Evolutionary conservation across 2,113 vertebrate genomes (phyloP).

Genomic region (Lophotis ruficrista): DNA sequence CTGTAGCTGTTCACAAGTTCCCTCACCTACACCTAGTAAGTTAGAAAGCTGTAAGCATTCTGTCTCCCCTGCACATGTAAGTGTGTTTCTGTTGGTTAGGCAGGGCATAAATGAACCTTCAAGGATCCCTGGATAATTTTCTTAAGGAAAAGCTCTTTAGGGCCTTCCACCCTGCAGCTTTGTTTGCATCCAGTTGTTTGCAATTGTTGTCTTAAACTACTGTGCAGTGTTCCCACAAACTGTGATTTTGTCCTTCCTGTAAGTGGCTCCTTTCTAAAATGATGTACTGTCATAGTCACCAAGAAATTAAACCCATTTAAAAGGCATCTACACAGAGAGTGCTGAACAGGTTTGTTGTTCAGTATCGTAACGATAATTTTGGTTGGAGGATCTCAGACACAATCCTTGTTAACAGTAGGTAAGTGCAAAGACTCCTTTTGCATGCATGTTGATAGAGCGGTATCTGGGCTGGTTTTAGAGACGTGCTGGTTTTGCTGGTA

Average conservation of each 20-base stretch:
- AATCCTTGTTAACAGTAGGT: background rate
- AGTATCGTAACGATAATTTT: background rate
- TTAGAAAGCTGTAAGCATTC: constrained; percentile 5
- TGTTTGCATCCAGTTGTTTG: background rate
- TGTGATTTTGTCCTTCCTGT: background rate
- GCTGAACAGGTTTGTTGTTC: constrained; percentile 4
- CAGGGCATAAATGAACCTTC: background rate
- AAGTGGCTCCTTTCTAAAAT: constrained; percentile 1
- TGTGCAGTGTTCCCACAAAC: background rate
- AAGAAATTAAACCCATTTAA: background rate
- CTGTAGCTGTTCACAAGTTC: constrained; percentile 73
- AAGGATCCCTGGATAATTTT: background rate
- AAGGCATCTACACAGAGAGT: background rate
- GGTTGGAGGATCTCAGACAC: background rate
- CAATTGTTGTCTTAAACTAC: background rate
- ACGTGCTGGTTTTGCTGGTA: background rate
- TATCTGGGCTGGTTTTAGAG: background rate
- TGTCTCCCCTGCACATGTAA: background rate
- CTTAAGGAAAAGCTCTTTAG: background rate
- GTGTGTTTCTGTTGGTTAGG: background rate
- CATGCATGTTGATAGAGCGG: background rate
- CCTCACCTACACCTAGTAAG: constrained; percentile 81
- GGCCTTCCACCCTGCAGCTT: background rate
- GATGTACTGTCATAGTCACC: background rate
- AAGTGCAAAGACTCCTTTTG: constrained; percentile 8